Conservation (phyloP, 2,113 vertebrate genomes). For the Numenius arquata region DNA sequence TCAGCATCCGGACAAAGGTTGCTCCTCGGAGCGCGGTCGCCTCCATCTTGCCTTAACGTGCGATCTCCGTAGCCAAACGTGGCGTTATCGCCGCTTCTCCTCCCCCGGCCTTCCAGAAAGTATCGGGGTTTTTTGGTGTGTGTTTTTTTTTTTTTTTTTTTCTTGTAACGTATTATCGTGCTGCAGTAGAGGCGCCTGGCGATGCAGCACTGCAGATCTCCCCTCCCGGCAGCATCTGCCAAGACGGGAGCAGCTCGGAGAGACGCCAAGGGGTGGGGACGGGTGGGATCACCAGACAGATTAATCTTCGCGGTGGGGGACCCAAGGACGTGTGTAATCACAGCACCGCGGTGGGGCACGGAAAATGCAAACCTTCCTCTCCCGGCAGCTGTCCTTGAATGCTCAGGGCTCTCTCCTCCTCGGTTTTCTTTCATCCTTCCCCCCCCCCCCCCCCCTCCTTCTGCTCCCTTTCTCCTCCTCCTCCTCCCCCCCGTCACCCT, state of each 20-base stretch:
- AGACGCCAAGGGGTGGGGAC: slow-evolving; percentile 45
- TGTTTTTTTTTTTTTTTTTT: neutral
- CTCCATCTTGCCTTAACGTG: neutral
- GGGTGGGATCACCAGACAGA: neutral
- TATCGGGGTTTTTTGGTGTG: neutral
- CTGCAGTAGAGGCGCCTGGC: slow-evolving; percentile 40
- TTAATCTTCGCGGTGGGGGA: slow-evolving; percentile 7
- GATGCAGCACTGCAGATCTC: slow-evolving; percentile 62
- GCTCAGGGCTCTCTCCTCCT: neutral
- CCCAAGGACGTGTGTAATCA: neutral
- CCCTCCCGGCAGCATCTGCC: slow-evolving; percentile 30
- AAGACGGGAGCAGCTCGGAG: slow-evolving; percentile 42
- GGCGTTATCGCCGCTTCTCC: accelerated
- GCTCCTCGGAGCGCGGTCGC: accelerated
- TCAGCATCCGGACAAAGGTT: neutral
- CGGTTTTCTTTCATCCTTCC: neutral
- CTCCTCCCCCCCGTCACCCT: neutral
- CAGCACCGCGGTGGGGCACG: neutral
- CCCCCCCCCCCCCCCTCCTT: neutral
- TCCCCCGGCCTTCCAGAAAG: neutral
- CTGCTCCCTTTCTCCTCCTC: neutral
- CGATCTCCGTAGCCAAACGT: accelerated
- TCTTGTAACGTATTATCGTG: neutral
- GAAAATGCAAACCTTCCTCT: slow-evolving; percentile 2
- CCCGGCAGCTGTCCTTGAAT: neutral